A percentile compares a stretch with the other conserved stretches of the same genome.
Conservation (phyloP, 2,888 invertebrate genomes). For the Dryadula phaetusa region DNA sequence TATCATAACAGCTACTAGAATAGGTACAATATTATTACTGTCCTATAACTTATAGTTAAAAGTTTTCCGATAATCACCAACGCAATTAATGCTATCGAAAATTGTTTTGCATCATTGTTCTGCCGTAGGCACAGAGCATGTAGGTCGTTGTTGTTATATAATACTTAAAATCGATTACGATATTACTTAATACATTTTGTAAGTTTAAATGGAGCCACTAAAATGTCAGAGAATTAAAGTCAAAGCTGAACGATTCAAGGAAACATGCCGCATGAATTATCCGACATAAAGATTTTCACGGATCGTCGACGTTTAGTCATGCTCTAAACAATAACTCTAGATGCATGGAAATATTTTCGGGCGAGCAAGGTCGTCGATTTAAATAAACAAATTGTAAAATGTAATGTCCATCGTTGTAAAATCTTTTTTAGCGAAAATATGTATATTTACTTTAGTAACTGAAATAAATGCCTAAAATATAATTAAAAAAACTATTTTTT, state of each 20-base stretch:
- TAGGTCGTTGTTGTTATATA: conserved; percentile 23
- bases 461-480: not conserved
- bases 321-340: conserved; percentile 44
- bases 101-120: conserved; percentile 1
- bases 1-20: too few relatives aligned
- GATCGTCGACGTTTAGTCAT: conserved; percentile 67
- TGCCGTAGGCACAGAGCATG: conserved; percentile 3
- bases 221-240: conserved; percentile 53
- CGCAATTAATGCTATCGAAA: conserved; percentile 4
- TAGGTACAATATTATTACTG: too few relatives aligned
- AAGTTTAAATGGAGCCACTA: conserved; percentile 31
- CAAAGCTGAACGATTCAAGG: conserved; percentile 63
- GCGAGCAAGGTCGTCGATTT: conserved; percentile 59
- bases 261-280: conserved; percentile 62
- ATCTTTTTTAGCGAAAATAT: not conserved
- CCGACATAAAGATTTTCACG: conserved; percentile 70
- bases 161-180: conserved; percentile 1
- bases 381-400: conserved; percentile 35
- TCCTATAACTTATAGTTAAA: not conserved
- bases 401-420: not conserved
- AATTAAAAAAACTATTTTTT: too few relatives aligned
- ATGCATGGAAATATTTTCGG: conserved; percentile 61
- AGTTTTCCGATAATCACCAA: not conserved
- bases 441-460: not conserved
- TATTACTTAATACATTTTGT: conserved; percentile 25